Percentiles rank a stretch among this genome's conserved stretches.
These are phyloP conservation scores for Lasioglossum lativentre DNA, from an alignment of 2,888 invertebrate genomes.

Conservation along the genomic window DNA sequence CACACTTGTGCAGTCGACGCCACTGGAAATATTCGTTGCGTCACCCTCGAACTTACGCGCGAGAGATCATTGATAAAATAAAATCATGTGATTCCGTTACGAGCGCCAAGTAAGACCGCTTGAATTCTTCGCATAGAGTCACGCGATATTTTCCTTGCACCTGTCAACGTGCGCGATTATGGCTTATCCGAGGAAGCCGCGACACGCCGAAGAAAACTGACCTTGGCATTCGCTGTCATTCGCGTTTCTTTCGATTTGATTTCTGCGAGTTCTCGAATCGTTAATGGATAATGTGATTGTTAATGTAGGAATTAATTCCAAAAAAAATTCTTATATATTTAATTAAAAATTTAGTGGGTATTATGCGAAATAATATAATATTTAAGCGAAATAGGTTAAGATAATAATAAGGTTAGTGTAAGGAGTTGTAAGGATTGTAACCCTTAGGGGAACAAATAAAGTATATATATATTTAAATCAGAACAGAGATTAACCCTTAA, in stretches of 20 bases:
- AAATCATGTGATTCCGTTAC: not conserved
- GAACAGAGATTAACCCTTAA: too few relatives aligned
- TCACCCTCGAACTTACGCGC: not conserved
- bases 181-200: not conserved
- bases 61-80: not conserved
- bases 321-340: too few relatives aligned
- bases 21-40: constrained; percentile 6
- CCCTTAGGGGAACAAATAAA: too few relatives aligned
- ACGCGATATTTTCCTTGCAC: not conserved
- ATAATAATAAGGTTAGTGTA: too few relatives aligned
- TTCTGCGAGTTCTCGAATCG: not conserved
- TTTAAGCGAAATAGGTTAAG: too few relatives aligned
- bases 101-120: not conserved
- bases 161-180: not conserved
- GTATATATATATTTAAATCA: too few relatives aligned
- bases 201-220: not conserved
- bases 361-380: too few relatives aligned
- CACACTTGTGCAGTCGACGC: not conserved
- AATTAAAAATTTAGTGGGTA: too few relatives aligned
- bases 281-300: not conserved
- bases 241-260: not conserved
- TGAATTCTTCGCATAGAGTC: not conserved
- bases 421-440: too few relatives aligned
- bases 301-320: not conserved
- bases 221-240: not conserved